Evolutionary conservation across 2,113 vertebrate genomes (phyloP), one percentile per base, ranked within the genome.

Genomic region (Oreochromis aureus): DNA sequence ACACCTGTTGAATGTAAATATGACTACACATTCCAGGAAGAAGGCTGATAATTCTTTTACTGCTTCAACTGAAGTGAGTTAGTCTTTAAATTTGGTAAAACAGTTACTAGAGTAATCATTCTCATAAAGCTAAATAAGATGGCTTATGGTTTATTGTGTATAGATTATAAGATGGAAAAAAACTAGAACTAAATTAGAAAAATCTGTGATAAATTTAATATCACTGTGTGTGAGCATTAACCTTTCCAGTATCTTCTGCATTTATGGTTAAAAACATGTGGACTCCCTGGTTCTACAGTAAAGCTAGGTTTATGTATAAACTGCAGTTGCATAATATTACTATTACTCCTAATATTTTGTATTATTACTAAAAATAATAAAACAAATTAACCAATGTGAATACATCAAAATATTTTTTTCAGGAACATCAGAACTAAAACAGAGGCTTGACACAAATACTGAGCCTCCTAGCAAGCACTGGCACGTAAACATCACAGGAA

Each of bases 1-100:
- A n/a, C 71, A 19, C 8, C 93, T 94, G 53, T 88, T 94, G 93
- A 82, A 27, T 51, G 18, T 16, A 61, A 80, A 80, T n/a, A 71
- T 80, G 3, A 89, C 51, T 89, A 24, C 89, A 93, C 15, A 44
- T 27, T 56, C 3, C 46, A n/a, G 10, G 32, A 76, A 13, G 12
- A 41, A 41, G 15, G 24, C 34, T 44, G 0, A 53, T 44, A 44
- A 5, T 44, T 10, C 2, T 6, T 69, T 41, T 59, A 3, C 51
- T 8, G n/a, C 10, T 11, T 80, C 2, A 73, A 4, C 41, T 73
- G 13, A 27, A 73, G 46, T 1, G 10, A 48, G 44, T 48, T 48
- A 18, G 6, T 48, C 24, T 11, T 76, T 71, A 46, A 71, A 71
- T 71, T 27, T 11, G 13, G 22, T 46, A 46, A 48, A 76, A 48